Percentiles rank a stretch among this genome's conserved stretches.
Conservation (phyloP, 2,113 vertebrate species). For the Struthidea cinerea region DNA sequence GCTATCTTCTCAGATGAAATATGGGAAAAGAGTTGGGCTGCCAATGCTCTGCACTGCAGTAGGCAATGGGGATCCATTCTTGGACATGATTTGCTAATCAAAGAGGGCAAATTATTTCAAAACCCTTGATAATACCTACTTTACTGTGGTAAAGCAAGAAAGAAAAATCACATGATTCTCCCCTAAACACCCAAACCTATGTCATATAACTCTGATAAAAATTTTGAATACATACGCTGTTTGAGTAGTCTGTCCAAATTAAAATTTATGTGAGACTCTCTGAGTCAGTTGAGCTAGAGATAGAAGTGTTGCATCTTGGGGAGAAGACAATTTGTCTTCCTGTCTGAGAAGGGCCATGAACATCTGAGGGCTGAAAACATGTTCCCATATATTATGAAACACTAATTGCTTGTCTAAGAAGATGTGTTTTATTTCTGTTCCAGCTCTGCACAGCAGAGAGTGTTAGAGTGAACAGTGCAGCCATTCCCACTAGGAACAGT, state of each 20-base stretch:
- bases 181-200: neutral
- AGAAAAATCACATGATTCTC: fast-evolving
- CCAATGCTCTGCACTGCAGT: neutral
- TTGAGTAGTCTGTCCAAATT: neutral
- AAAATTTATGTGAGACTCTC: neutral
- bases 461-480: neutral
- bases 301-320: neutral
- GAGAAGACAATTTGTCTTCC: neutral
- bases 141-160: neutral
- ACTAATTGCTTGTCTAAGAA: neutral
- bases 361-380: neutral
- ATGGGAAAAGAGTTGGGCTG: neutral
- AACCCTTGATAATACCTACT: neutral
- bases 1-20: neutral
- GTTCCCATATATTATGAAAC: neutral
- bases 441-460: neutral
- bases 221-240: neutral
- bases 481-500: neutral
- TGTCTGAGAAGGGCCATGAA: neutral
- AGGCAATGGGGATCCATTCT: neutral
- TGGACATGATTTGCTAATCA: neutral
- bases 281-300: neutral
- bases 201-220: neutral
- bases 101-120: neutral
- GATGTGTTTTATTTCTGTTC: neutral